These are phyloP conservation scores for Ahaetulla prasina DNA, from an alignment of 2,113 vertebrate species.

Conservation along the genomic window DNA sequence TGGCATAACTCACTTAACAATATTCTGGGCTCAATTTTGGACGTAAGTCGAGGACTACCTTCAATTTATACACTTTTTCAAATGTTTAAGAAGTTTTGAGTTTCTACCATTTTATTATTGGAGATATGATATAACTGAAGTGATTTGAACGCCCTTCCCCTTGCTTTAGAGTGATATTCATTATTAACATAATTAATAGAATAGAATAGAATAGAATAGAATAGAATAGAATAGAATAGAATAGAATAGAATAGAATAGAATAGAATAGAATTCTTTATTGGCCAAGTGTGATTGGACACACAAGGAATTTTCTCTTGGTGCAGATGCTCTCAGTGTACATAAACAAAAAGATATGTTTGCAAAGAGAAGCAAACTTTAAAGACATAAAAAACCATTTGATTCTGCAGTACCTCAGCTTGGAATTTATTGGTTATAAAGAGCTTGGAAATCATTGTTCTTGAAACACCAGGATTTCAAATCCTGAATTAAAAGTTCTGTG, in stretches of 20 bases:
- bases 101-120: not conserved
- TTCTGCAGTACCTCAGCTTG: not conserved
- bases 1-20: too few relatives aligned
- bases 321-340: too few relatives aligned
- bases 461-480: not conserved
- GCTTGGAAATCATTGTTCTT: not conserved
- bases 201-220: too few relatives aligned
- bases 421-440: not conserved
- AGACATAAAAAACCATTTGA: not conserved
- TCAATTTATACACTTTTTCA: not conserved
- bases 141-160: not conserved
- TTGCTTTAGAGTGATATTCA: not conserved
- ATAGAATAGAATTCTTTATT: too few relatives aligned
- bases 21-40: too few relatives aligned
- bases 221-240: too few relatives aligned
- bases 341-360: too few relatives aligned
- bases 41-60: too few relatives aligned
- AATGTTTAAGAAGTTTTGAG: not conserved
- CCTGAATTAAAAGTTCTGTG: not conserved
- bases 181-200: not conserved
- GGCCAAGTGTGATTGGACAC: too few relatives aligned
- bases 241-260: too few relatives aligned
- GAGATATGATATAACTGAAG: not conserved
- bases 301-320: too few relatives aligned
- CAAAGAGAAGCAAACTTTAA: not conserved